phyloP scores from a whole-genome alignment of 1,140 invertebrate species.

The Drosophila pallidifrons region DNA sequence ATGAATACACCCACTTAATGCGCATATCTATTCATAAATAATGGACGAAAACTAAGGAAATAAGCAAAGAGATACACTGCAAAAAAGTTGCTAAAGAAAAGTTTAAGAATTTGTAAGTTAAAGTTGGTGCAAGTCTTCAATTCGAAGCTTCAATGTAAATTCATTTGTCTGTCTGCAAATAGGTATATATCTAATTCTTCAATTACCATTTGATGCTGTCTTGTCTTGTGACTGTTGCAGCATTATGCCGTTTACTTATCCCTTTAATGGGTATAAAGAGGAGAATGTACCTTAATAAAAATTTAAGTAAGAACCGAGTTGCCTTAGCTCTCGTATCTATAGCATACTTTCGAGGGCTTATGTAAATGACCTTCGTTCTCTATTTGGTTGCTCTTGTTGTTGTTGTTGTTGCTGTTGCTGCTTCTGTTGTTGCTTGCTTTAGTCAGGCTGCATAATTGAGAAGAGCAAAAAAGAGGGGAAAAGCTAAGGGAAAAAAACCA shows the following conservation, averaged over 20 bases:
- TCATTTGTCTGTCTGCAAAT: too few relatives aligned
- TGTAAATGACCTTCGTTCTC: conserved; percentile 70
- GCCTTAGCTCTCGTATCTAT: conserved; percentile 45
- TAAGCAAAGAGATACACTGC: background rate
- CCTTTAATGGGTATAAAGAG: background rate
- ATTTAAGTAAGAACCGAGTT: background rate
- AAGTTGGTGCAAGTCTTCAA: too few relatives aligned
- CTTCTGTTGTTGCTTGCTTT: conserved; percentile 51
- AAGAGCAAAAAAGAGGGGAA: conserved; percentile 21
- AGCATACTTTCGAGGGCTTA: conserved; percentile 71
- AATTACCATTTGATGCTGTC: background rate
- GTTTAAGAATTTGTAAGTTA: too few relatives aligned
- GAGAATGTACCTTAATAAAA: conserved; percentile 3
- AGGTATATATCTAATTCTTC: background rate
- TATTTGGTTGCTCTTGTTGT: conserved; percentile 40
- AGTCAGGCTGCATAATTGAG: conserved; percentile 79
- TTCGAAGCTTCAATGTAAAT: too few relatives aligned
- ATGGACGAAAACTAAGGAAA: background rate
- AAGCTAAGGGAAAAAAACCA: background rate
- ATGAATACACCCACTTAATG: background rate
- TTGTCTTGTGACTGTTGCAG: background rate
- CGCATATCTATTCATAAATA: conserved; percentile 16
- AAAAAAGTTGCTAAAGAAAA: too few relatives aligned
- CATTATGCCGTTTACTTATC: background rate
- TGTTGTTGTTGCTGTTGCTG: conserved; percentile 34